Evolutionary conservation across 2,113 vertebrate genomes (phyloP), one percentile per base, ranked within the genome.

Genomic region (Panthera tigris): DNA sequence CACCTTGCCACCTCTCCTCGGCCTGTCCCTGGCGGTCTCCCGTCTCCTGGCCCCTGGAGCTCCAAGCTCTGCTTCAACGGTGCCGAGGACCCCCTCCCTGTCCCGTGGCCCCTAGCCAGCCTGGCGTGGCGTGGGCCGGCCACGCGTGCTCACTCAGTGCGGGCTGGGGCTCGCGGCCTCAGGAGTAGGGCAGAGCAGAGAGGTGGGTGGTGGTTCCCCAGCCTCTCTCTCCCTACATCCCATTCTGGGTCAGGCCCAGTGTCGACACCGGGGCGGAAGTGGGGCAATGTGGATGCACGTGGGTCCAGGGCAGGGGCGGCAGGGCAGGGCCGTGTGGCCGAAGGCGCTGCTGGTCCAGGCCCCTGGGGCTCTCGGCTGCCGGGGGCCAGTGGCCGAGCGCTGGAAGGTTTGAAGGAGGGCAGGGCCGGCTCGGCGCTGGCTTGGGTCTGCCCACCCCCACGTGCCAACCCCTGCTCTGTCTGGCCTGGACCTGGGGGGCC

Each of bases 61-160:
- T 2, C 33, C 41, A 5, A 36, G 73, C 29, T 27, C 2, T 8
- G 36, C 91, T 74, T 74, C 29, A 4, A 0, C 0, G 7, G 52
- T 14, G 57, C 27, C 11, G 3, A 36, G 71, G 48, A 48, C 23
- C n/a, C n/a, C 12, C 10, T 7, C 6, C 5, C 3, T 7, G 27
- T 39, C 3, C 11, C 0, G 33, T 4, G 5, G 29, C 9, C 25
- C 11, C 4, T 5, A 0, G 10, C 68, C 57, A 9, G 13, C 3
- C n/a, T n/a, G 16, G 25, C 6, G 1, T 0, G 5, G 88, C 3
- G 25, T 11, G 41, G 50, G 83, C 52, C 13, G 65, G 65, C 65
- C 10, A 10, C 69, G 8, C 69, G 1, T 5, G 10, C 69, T 9
- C n/a, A 3, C 57, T 15, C n/a, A 27, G 41, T 57, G 66, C 66